Evolutionary conservation across 1,140 invertebrate genomes (phyloP), one percentile per base, ranked within the genome.

Genomic region (Helicoverpa zea): DNA sequence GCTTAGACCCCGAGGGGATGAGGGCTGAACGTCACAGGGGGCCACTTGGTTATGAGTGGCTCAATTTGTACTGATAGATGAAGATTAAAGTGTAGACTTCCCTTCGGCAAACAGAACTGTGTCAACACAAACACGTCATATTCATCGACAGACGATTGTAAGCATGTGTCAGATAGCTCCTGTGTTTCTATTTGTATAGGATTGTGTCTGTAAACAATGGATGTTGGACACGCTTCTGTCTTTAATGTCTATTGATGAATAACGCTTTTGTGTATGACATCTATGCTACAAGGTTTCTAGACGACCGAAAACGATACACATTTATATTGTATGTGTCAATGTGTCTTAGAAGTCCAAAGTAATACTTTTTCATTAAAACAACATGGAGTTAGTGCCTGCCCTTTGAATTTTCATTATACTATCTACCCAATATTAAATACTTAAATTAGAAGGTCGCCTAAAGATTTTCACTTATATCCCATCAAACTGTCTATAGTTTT

Each of bases 1-100:
- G 87, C 84, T 89, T 81, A 86, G 72, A 78, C 66, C 86, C 84
- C 85, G 77, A n/a, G 58, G 52, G 76, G 63, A 14, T 70, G 29
- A 49, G 76, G 49, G 54, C 54, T 77, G 76, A 84, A 74, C 74
- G 63, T 58, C 59, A 51, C 63, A 66, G 80, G 64, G 81, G 74
- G 68, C 80, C 80, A 81, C 74, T 81, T 79, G 29, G 51, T n/a
- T 61, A 58, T 58, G 66, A 74, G 74, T 78, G 59, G 63, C n/a
- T 51, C 72, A 66, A 81, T 81, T 68, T 56, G 63, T 64, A 56
- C 61, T 75, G 54, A 75, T 75, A 58, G 47, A 61, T 47, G 58
- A 49, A 75, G 56, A 75, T 61, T 47, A 75, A 75, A 58, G 70
- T 58, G 70, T 13, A 18, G 70, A 73, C 52, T 73, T 54, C 52